Evolutionary conservation across 2,888 invertebrate genomes (phyloP).

Genomic region (Drosophila yooni): DNA sequence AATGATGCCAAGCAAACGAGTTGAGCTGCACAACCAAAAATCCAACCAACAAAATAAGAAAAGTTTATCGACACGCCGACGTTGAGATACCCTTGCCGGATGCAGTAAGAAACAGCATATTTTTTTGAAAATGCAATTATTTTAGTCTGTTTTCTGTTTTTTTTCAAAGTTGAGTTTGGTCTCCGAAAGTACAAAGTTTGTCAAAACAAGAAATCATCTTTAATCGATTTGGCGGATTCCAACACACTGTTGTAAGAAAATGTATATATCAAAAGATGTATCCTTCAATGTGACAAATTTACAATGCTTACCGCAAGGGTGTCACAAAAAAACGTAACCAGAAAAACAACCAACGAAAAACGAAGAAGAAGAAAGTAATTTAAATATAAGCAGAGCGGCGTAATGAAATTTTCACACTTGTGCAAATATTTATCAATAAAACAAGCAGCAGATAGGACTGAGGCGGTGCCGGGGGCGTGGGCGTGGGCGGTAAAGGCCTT

Average conservation of each 20-base stretch:
- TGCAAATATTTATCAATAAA: conserved; percentile 82
- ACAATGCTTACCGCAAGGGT: not conserved
- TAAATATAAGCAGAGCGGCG: conserved; percentile 81
- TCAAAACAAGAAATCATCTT: not conserved
- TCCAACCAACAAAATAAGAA: conserved; percentile 26
- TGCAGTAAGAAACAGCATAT: not conserved
- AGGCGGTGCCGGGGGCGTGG: not conserved
- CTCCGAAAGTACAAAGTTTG: not conserved
- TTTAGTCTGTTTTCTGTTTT: not conserved
- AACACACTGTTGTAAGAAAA: too few species aligned
- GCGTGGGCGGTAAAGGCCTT: not conserved
- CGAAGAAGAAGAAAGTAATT: conserved; percentile 70
- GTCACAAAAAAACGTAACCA: conserved; percentile 41
- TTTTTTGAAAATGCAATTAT: not conserved
- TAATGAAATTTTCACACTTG: conserved; percentile 83
- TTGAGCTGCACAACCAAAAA: conserved; percentile 31
- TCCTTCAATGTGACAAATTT: not conserved
- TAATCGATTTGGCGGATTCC: too few species aligned
- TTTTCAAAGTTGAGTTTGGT: too few species aligned
- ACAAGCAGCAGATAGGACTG: conserved; percentile 47
- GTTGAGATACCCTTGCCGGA: not conserved
- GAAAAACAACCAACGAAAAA: conserved; percentile 25
- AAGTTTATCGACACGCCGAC: conserved; percentile 17
- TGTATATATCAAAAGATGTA: not conserved
- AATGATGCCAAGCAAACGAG: conserved; percentile 54